A percentile compares a stretch with the other conserved stretches of the same genome.
These are phyloP conservation scores for Drosophila greeni DNA, from an alignment of 2,888 invertebrate species.

Conservation along the genomic window DNA sequence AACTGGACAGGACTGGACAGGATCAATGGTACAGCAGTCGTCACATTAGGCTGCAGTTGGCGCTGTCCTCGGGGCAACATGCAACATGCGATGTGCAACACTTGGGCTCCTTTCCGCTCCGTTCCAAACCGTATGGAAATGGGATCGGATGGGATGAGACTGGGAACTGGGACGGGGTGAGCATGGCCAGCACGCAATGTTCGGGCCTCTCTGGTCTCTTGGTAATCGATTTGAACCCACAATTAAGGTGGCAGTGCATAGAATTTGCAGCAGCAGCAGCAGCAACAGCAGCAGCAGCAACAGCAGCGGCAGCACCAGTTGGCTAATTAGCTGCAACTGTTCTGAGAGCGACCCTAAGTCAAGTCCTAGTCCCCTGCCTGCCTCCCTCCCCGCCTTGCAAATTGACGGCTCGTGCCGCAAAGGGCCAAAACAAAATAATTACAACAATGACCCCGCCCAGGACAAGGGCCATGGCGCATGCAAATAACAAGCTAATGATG, in stretches of 20 bases:
- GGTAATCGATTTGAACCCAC: constrained; percentile 75
- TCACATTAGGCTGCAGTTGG: constrained; percentile 69
- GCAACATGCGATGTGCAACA: constrained; percentile 51
- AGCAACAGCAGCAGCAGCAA: constrained; percentile 42
- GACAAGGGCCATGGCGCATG: constrained; percentile 42
- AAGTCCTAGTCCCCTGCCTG: not conserved
- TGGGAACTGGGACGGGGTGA: constrained; percentile 1
- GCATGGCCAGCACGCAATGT: constrained; percentile 38
- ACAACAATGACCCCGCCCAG: constrained; percentile 21
- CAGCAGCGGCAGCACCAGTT: constrained; percentile 64
- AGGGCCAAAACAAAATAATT: constrained; percentile 43
- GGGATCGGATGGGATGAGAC: not conserved
- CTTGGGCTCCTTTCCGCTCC: constrained; percentile 6
- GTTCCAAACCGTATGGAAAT: constrained; percentile 4
- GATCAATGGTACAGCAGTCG: constrained; percentile 60
- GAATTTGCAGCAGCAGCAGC: constrained; percentile 48
- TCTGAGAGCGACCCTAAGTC: constrained; percentile 35
- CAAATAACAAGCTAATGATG: constrained; percentile 72
- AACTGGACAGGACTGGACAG: constrained; percentile 35
- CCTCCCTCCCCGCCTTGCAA: constrained; percentile 33
- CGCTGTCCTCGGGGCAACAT: constrained; percentile 39
- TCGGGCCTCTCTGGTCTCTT: constrained; percentile 33
- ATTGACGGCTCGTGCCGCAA: constrained; percentile 66
- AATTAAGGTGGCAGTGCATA: constrained; percentile 53
- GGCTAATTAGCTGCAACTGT: constrained; percentile 72